Evolutionary conservation across 2,888 invertebrate species (phyloP).

Genomic region (Electrophaes corylata): DNA sequence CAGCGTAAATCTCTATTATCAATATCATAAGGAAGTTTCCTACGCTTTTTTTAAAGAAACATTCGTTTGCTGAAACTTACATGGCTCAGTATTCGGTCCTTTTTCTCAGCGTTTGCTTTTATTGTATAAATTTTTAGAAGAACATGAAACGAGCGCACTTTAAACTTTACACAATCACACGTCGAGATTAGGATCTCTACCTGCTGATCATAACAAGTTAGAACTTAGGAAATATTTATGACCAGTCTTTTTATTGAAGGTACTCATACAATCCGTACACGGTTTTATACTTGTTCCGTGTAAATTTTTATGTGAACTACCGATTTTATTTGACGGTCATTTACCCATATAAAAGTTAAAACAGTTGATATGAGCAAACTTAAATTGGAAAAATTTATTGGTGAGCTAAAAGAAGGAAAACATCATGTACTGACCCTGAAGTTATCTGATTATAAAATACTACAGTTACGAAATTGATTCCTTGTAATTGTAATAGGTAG

Average conservation of each 20-base stretch:
- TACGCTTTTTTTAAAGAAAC: slow-evolving; percentile 1
- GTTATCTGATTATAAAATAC: neutral
- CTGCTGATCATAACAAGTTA: slow-evolving; percentile 70
- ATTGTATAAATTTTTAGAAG: slow-evolving; percentile 7
- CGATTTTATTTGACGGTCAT: slow-evolving; percentile 57
- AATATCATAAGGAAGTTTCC: slow-evolving; percentile 21
- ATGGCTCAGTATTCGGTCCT: no score
- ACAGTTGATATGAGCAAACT: slow-evolving; percentile 52
- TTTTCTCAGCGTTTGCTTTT: no score
- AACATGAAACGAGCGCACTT: slow-evolving; percentile 49
- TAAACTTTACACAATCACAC: slow-evolving; percentile 42
- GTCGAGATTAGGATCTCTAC: slow-evolving; percentile 47
- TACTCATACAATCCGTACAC: slow-evolving; percentile 49
- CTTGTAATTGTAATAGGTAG: slow-evolving; percentile 5
- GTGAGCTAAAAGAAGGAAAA: slow-evolving; percentile 46
- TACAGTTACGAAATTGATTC: slow-evolving; percentile 9
- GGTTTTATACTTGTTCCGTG: slow-evolving; percentile 61
- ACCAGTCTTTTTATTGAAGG: slow-evolving; percentile 63
- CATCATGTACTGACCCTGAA: slow-evolving; percentile 27
- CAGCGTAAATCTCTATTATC: slow-evolving; percentile 29
- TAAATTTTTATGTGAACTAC: slow-evolving; percentile 62
- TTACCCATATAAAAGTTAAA: slow-evolving; percentile 57
- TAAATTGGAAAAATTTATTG: slow-evolving; percentile 54
- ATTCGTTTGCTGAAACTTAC: no score
- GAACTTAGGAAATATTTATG: slow-evolving; percentile 67